Evolutionary conservation across 30 jellyfish, hydroid and myxozoan species (phyloP).

Genomic region (Cassiopea andromeda): DNA sequence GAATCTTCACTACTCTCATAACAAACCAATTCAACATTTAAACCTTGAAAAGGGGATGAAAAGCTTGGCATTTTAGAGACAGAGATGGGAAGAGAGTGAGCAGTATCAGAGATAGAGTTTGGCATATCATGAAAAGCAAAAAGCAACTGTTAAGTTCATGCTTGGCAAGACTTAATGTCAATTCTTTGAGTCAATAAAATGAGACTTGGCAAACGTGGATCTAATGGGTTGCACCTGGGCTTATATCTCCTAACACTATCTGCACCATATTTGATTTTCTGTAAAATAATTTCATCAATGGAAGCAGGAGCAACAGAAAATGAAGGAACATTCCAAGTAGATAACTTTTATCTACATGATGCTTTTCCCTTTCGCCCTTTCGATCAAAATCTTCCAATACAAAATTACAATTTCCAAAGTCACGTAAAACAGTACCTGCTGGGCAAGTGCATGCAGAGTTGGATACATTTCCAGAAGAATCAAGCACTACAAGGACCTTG

Average conservation of each 20-base stretch:
- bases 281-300: slow-evolving; percentile 31
- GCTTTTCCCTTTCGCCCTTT: slow-evolving; percentile 13
- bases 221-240: slow-evolving; percentile 8
- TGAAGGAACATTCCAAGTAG: slow-evolving; percentile 51
- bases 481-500: neutral
- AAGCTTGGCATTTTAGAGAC: no score
- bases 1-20: no score
- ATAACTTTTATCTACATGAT: slow-evolving; percentile 39
- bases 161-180: neutral
- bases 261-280: slow-evolving; percentile 31
- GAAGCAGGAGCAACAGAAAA: slow-evolving; percentile 11
- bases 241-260: slow-evolving; percentile 27
- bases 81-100: no score
- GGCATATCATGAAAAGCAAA: no score
- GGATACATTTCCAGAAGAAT: slow-evolving; percentile 41
- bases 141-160: no score
- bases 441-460: slow-evolving; percentile 48
- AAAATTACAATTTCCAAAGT: slow-evolving; percentile 45
- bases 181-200: neutral
- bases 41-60: no score
- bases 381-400: slow-evolving; percentile 44
- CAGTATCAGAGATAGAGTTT: no score
- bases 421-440: slow-evolving; percentile 44
- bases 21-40: no score
- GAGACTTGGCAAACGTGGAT: slow-evolving; percentile 24